Conservation (phyloP, 2,888 invertebrate species). For the Macrosoma leucophasiata region DNA sequence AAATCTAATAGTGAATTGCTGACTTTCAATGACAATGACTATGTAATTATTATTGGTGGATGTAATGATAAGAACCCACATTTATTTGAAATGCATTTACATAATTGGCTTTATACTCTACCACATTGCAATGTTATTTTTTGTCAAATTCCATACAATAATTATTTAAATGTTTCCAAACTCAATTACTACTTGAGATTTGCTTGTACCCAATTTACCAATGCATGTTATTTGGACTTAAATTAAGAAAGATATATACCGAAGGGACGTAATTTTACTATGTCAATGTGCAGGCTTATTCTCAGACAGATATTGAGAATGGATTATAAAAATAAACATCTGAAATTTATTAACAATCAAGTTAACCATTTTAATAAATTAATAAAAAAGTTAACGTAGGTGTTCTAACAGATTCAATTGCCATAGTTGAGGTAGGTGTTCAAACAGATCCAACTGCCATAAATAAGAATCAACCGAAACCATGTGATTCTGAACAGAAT, state of each 20-base stretch:
- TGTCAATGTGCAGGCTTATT: neutral
- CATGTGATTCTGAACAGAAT: no score
- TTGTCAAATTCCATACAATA: constrained; percentile 5
- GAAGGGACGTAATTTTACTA: no score
- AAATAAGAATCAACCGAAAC: neutral
- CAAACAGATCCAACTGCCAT: neutral
- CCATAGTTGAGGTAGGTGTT: neutral
- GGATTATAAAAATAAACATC: neutral
- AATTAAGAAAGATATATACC: no score
- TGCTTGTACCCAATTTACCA: no score
- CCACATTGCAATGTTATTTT: constrained; percentile 1
- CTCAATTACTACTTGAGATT: constrained; percentile 5
- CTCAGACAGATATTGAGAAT: neutral
- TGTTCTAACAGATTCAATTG: no score
- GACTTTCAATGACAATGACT: no score
- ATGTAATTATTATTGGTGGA: no score
- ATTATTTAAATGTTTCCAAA: constrained; percentile 1
- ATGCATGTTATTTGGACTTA: no score
- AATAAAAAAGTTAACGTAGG: no score
- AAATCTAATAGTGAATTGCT: neutral
- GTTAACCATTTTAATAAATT: no score
- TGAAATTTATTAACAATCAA: no score
- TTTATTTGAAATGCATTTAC: neutral
- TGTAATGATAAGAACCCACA: no score
- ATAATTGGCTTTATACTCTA: neutral